Percentiles rank a stretch among this genome's conserved stretches.
Evolutionary conservation across 2,113 vertebrate species (phyloP).

Genomic region (Neogobius melanostomus): DNA sequence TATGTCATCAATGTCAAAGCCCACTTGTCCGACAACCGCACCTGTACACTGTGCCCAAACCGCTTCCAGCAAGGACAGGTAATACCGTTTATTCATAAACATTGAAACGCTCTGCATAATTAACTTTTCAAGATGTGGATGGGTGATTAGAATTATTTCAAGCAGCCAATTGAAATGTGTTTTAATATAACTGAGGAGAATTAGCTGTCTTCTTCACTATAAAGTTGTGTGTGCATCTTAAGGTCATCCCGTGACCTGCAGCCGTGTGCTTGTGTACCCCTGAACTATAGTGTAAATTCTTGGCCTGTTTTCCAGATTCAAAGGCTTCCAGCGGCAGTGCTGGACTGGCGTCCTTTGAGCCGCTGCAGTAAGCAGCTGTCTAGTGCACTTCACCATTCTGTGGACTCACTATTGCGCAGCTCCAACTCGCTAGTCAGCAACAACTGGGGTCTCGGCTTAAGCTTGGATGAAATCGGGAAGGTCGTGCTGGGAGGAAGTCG

Average conservation of each 20-base stretch:
- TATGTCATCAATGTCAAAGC: conserved; percentile 78
- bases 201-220: no score
- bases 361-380: conserved; percentile 75
- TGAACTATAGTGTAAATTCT: conserved; percentile 2
- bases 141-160: no score
- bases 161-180: no score
- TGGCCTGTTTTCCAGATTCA: conserved; percentile 53
- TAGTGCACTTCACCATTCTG: conserved; percentile 74
- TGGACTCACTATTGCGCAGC: conserved; percentile 72
- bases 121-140: no score
- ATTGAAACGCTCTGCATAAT: no score
- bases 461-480: conserved; percentile 54
- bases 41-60: conserved; percentile 76
- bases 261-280: neutral
- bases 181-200: no score
- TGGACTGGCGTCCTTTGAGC: conserved; percentile 76
- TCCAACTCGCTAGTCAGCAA: conserved; percentile 70
- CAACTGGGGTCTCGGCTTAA: conserved; percentile 72
- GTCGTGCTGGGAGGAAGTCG: conserved; percentile 70
- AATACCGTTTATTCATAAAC: neutral
- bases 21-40: conserved; percentile 63
- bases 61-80: conserved; percentile 68
- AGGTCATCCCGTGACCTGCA: no score
- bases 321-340: conserved; percentile 67
- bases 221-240: no score